phyloP scores from a whole-genome alignment of 2,888 invertebrate genomes.

The Coenonympha glycerion region DNA sequence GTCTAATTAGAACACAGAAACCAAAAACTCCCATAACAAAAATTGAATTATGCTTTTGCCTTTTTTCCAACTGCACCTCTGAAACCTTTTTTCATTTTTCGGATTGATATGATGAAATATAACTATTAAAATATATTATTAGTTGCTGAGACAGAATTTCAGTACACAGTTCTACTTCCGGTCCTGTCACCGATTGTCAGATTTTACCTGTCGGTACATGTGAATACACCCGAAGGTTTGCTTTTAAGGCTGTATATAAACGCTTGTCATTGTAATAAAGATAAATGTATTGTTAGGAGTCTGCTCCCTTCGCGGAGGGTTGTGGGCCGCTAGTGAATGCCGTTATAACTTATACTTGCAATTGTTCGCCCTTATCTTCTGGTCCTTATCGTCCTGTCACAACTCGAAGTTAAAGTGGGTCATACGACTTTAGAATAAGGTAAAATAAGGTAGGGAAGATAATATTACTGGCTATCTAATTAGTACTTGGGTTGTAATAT shows the following conservation, averaged over 20 bases:
- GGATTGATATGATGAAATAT: too few species aligned
- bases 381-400: slow-evolving; percentile 1
- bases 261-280: slow-evolving; percentile 16
- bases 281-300: slow-evolving; percentile 15
- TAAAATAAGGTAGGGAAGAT: not conserved
- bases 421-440: not conserved
- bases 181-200: not conserved
- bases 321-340: not conserved
- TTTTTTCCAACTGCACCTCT: too few species aligned
- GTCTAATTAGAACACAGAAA: too few species aligned
- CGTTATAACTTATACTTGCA: not conserved
- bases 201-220: not conserved
- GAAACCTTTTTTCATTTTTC: too few species aligned
- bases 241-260: slow-evolving; percentile 1
- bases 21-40: too few species aligned
- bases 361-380: slow-evolving; percentile 6
- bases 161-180: too few species aligned
- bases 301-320: slow-evolving; percentile 1
- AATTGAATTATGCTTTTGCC: too few species aligned
- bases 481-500: too few species aligned
- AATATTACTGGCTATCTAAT: not conserved
- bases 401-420: slow-evolving; percentile 4
- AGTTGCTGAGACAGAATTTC: too few species aligned
- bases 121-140: too few species aligned
- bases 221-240: not conserved